Conservation (phyloP, 2,797 vertebrate genomes). For the Poeciliopsis presidionis region DNA sequence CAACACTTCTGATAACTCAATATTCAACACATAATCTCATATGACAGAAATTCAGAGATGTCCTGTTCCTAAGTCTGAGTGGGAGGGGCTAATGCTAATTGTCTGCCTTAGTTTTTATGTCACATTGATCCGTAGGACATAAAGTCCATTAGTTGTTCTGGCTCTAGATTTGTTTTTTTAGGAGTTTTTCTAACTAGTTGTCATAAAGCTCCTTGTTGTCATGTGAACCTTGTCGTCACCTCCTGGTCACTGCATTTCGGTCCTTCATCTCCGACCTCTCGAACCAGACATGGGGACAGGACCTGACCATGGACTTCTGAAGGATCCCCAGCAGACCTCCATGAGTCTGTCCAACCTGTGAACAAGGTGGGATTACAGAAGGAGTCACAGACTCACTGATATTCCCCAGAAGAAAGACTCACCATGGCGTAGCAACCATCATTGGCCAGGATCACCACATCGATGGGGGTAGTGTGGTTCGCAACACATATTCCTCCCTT, state of each 20-base stretch:
- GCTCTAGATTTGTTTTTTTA: not conserved
- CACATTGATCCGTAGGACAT: not conserved
- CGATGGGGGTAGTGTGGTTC: slow-evolving; percentile 96
- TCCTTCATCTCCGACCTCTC: slow-evolving; percentile 95
- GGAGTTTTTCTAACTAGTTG: not conserved
- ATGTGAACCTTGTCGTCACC: slow-evolving; percentile 73
- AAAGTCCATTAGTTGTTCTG: not conserved
- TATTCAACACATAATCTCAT: not conserved
- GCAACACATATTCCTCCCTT: slow-evolving; percentile 97
- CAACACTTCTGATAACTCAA: too few species aligned
- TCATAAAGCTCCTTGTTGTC: not conserved
- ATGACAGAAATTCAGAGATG: not conserved
- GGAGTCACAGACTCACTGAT: not conserved
- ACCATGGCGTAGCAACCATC: slow-evolving; percentile 98
- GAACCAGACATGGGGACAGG: slow-evolving; percentile 96
- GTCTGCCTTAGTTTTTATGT: not conserved
- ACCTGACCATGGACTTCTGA: slow-evolving; percentile 90
- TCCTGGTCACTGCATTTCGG: slow-evolving; percentile 89
- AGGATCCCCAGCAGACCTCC: slow-evolving; percentile 93
- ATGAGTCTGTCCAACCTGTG: slow-evolving; percentile 93
- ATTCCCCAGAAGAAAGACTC: slow-evolving; percentile 46
- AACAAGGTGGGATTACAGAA: slow-evolving; percentile 1
- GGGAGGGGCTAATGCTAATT: not conserved
- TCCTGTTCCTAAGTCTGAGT: not conserved
- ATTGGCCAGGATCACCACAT: slow-evolving; percentile 92